Percentiles rank a stretch among this genome's conserved stretches.
Conservation (phyloP, 2,888 invertebrate genomes). For the Euplagia quadripunctaria region DNA sequence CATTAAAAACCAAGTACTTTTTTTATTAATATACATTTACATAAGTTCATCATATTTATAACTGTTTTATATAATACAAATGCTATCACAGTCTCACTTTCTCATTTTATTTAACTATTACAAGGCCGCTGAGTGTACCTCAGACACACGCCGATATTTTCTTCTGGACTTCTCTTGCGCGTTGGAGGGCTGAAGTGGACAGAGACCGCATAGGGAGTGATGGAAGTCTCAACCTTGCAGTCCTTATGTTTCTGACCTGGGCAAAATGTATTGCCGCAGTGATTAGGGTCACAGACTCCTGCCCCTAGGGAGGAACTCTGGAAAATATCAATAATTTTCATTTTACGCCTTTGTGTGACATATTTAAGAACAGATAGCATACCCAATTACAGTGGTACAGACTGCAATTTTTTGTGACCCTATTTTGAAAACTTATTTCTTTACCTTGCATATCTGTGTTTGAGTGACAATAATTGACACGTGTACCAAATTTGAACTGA, state of each 20-base stretch:
- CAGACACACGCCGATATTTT: slow-evolving; percentile 94
- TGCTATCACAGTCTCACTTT: slow-evolving; percentile 16
- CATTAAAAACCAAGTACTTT: no score
- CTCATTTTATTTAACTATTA: slow-evolving; percentile 53
- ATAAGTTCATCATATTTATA: not conserved
- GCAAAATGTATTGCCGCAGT: slow-evolving; percentile 93
- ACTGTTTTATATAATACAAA: not conserved
- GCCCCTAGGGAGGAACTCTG: slow-evolving; percentile 88
- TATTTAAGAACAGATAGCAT: no score
- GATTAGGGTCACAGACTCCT: slow-evolving; percentile 92
- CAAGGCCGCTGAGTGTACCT: slow-evolving; percentile 92
- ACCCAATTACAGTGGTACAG: no score
- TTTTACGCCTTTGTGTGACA: no score
- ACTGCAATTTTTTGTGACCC: no score
- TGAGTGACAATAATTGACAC: no score
- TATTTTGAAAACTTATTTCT: no score
- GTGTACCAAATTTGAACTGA: no score
- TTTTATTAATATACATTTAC: no score
- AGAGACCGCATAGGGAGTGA: slow-evolving; percentile 92
- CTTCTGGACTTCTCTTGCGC: slow-evolving; percentile 91
- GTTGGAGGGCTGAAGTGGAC: slow-evolving; percentile 92
- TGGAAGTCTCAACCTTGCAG: slow-evolving; percentile 92
- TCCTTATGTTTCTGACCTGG: slow-evolving; percentile 73
- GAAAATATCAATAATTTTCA: not conserved
- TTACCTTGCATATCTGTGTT: no score